Conservation (phyloP, 2,888 invertebrate genomes). For the Epinotia brunnichana region DNA sequence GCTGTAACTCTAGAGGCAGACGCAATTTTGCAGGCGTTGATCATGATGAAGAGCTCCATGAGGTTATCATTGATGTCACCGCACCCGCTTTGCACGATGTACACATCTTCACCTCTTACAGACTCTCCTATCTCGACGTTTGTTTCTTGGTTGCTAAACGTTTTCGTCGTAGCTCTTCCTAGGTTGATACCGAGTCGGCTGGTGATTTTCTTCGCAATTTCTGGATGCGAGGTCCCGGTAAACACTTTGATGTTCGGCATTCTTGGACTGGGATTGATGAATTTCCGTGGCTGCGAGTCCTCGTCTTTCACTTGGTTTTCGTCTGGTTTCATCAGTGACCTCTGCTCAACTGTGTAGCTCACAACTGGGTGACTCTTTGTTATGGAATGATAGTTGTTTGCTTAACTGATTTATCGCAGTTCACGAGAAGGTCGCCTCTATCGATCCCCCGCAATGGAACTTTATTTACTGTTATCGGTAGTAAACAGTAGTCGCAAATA, state of each 20-base stretch:
- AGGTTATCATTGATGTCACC: constrained; percentile 96
- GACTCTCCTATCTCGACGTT: constrained; percentile 96
- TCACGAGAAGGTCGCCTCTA: constrained; percentile 71
- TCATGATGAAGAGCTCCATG: constrained; percentile 96
- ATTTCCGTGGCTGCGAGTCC: constrained; percentile 52
- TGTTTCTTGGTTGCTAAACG: constrained; percentile 99
- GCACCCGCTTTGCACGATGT: constrained; percentile 95
- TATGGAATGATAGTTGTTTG: constrained; percentile 66
- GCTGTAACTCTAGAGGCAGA: constrained; percentile 95
- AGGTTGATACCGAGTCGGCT: constrained; percentile 96
- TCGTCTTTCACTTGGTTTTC: constrained; percentile 53
- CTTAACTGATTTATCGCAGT: constrained; percentile 70
- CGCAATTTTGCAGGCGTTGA: constrained; percentile 96
- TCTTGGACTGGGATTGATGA: constrained; percentile 70
- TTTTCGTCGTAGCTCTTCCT: constrained; percentile 98
- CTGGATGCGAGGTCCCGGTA: constrained; percentile 98
- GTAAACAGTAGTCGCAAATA: constrained; percentile 35
- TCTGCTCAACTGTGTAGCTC: constrained; percentile 55
- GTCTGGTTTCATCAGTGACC: constrained; percentile 68
- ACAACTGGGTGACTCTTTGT: constrained; percentile 56
- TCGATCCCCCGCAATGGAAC: constrained; percentile 64
- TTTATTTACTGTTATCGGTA: constrained; percentile 57
- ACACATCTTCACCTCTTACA: constrained; percentile 96
- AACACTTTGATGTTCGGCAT: constrained; percentile 99
- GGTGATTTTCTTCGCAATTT: constrained; percentile 97